These are phyloP conservation scores for Melospiza melodia DNA, from an alignment of 2,113 vertebrate species.

Conservation along the genomic window DNA sequence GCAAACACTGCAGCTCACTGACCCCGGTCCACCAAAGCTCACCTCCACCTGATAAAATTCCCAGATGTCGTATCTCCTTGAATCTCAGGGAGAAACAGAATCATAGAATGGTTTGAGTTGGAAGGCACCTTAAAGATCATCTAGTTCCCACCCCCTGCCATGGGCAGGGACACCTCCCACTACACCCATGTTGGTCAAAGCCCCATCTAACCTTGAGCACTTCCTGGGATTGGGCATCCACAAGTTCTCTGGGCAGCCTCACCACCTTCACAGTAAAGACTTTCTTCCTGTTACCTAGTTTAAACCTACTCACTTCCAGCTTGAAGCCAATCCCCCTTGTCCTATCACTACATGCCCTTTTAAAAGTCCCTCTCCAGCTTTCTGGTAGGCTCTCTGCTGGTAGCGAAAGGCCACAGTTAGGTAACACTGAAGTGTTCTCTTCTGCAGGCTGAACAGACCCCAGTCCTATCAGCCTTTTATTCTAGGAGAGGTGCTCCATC, in stretches of 20 bases:
- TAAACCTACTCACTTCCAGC: background rate
- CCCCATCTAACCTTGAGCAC: background rate
- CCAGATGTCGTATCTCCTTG: background rate
- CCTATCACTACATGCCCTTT: background rate
- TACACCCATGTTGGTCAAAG: background rate
- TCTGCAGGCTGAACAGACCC: background rate
- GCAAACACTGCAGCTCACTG: background rate
- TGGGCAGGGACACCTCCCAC: background rate
- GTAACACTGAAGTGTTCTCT: rapidly evolving
- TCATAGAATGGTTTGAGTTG: background rate
- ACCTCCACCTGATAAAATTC: background rate
- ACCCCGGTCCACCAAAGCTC: background rate
- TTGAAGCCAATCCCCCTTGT: background rate
- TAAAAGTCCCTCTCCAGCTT: background rate
- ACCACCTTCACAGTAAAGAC: background rate
- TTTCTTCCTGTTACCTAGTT: background rate
- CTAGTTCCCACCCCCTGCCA: background rate
- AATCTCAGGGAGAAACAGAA: background rate
- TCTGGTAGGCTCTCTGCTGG: background rate
- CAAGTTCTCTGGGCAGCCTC: background rate
- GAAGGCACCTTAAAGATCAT: background rate
- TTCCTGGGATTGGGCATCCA: background rate
- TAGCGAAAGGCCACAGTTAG: background rate
- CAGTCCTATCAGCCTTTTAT: background rate
- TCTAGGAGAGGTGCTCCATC: background rate